phyloP scores from a whole-genome alignment of 2,797 vertebrate species.

The Xerus rutilus region DNA sequence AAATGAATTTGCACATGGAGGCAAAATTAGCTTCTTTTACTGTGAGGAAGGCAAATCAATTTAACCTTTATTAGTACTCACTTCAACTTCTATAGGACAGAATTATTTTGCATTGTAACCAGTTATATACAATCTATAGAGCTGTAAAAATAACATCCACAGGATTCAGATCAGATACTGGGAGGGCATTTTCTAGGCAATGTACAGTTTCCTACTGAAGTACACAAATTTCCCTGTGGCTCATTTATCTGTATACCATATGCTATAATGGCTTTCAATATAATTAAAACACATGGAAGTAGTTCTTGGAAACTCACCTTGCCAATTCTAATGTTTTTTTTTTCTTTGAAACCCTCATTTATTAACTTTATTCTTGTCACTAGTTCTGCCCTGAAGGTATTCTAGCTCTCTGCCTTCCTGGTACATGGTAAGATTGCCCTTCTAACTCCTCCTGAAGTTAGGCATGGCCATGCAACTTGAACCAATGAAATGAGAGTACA shows the following conservation, averaged over 20 bases:
- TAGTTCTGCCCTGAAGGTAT: constrained; percentile 14
- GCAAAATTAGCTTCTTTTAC: neutral
- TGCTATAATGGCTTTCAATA: neutral
- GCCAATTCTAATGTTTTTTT: neutral
- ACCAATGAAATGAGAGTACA: neutral
- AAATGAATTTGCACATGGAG: neutral
- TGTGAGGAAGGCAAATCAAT: neutral
- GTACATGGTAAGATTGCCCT: neutral
- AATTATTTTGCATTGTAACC: neutral
- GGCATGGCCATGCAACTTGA: neutral
- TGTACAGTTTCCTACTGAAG: neutral
- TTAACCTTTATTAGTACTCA: neutral
- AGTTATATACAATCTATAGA: neutral
- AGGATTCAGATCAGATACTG: neutral
- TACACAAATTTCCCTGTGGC: too few species aligned
- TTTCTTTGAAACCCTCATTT: neutral
- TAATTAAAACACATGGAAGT: neutral
- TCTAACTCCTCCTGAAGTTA: neutral
- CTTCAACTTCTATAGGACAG: neutral
- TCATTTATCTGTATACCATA: neutral
- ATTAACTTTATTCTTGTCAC: neutral
- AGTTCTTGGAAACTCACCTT: neutral
- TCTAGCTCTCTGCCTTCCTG: neutral
- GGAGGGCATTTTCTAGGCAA: neutral
- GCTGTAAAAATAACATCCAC: neutral